Evolutionary conservation across 2,888 invertebrate species (phyloP).

Genomic region (Lottia scabra): DNA sequence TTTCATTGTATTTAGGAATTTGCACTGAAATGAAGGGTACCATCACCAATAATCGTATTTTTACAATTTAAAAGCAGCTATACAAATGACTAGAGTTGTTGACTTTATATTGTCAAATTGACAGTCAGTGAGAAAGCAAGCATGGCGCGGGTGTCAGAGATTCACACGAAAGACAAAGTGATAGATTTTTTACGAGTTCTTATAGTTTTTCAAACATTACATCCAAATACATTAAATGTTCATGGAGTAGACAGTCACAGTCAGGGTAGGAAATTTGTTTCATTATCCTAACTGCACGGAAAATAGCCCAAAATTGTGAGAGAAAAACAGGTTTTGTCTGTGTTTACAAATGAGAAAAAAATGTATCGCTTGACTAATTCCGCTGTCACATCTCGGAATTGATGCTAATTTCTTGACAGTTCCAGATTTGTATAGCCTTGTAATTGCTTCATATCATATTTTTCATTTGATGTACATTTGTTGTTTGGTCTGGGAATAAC

Average conservation of each 20-base stretch:
- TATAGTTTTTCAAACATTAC: slow-evolving; percentile 62
- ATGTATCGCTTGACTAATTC: no score
- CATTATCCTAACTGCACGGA: neutral
- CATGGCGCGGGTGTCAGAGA: slow-evolving; percentile 62
- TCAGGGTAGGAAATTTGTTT: slow-evolving; percentile 60
- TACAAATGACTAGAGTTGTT: no score
- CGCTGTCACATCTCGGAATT: no score
- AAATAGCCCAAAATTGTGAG: neutral
- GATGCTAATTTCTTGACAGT: no score
- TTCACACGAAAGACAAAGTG: slow-evolving; percentile 61
- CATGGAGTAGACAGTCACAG: slow-evolving; percentile 67
- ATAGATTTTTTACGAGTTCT: slow-evolving; percentile 61
- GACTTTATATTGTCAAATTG: neutral
- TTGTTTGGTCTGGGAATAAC: neutral
- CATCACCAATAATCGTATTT: neutral
- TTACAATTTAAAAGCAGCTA: neutral
- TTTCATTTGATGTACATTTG: no score
- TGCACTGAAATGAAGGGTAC: neutral
- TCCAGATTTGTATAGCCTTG: no score
- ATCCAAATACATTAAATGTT: slow-evolving; percentile 57
- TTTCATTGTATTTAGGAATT: neutral
- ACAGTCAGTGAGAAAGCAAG: slow-evolving; percentile 32
- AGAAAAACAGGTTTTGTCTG: neutral
- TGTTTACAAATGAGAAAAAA: neutral
- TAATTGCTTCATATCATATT: no score